These are phyloP conservation scores for Copidosoma aretas DNA, from an alignment of 2,888 invertebrate species.

Conservation along the genomic window DNA sequence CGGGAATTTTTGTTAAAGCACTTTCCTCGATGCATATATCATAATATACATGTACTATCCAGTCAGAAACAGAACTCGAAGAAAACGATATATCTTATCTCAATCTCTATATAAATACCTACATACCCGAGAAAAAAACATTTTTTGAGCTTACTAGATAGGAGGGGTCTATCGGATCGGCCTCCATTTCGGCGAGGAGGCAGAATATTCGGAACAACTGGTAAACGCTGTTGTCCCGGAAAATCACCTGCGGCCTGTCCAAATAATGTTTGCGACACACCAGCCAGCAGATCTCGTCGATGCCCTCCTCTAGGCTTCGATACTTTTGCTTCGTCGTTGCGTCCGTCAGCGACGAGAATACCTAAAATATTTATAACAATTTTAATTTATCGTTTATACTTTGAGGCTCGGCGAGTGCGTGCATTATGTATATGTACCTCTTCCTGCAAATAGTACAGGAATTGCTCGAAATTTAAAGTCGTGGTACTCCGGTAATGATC, in stretches of 20 bases:
- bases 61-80: too few relatives aligned
- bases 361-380: conserved; percentile 46
- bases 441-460: conserved; percentile 75
- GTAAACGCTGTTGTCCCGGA: conserved; percentile 72
- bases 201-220: conserved; percentile 82
- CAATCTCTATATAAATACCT: too few relatives aligned
- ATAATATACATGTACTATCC: too few relatives aligned
- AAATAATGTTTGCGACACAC: conserved; percentile 75
- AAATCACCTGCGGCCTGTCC: conserved; percentile 68
- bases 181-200: conserved; percentile 75
- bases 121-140: too few relatives aligned
- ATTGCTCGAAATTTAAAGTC: conserved; percentile 76
- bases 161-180: conserved; percentile 65
- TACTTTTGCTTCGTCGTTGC: conserved; percentile 55
- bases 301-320: conserved; percentile 56
- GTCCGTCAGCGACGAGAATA: conserved; percentile 61
- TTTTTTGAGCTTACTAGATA: conserved; percentile 22
- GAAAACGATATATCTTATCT: too few relatives aligned
- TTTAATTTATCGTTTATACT: neutral
- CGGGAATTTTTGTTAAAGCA: too few relatives aligned
- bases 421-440: conserved; percentile 66
- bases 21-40: too few relatives aligned
- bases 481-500: conserved; percentile 78
- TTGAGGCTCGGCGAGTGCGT: neutral
- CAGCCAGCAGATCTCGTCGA: conserved; percentile 75